phyloP scores from a whole-genome alignment of 2,797 vertebrate species.

The Cyprinella venusta region DNA sequence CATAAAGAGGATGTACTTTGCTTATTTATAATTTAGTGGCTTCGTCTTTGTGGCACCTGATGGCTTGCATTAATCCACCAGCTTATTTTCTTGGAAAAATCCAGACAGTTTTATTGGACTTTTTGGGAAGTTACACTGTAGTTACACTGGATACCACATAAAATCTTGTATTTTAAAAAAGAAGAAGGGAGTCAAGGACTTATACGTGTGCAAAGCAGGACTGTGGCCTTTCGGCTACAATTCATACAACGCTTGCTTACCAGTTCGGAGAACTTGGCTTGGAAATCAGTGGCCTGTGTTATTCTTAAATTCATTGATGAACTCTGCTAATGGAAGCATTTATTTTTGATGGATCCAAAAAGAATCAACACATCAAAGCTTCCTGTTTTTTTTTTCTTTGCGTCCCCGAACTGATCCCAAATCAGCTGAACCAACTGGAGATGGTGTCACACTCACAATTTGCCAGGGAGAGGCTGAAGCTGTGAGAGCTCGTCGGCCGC shows the following conservation, averaged over 20 bases:
- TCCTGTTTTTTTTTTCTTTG: not conserved
- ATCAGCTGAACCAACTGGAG: too few relatives aligned
- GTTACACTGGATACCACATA: not conserved
- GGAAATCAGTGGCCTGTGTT: not conserved
- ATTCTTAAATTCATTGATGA: not conserved
- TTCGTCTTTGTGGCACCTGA: conserved; percentile 3
- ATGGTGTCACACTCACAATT: too few relatives aligned
- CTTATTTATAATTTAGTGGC: not conserved
- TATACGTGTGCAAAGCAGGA: not conserved
- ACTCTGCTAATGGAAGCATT: not conserved
- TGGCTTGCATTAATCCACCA: too few relatives aligned
- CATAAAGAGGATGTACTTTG: not conserved
- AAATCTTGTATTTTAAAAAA: not conserved
- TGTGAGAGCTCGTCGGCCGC: too few relatives aligned
- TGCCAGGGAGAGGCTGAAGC: too few relatives aligned
- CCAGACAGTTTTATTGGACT: not conserved
- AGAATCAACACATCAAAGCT: not conserved
- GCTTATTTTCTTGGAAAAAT: not conserved
- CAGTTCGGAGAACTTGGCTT: not conserved
- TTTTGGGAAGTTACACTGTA: too few relatives aligned
- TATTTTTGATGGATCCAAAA: not conserved
- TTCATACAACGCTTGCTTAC: not conserved
- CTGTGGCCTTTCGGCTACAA: not conserved
- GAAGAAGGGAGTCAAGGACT: not conserved
- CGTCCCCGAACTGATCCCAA: too few relatives aligned